phyloP scores from a whole-genome alignment of 2,888 invertebrate species.

The Sinotaia quadrata region DNA sequence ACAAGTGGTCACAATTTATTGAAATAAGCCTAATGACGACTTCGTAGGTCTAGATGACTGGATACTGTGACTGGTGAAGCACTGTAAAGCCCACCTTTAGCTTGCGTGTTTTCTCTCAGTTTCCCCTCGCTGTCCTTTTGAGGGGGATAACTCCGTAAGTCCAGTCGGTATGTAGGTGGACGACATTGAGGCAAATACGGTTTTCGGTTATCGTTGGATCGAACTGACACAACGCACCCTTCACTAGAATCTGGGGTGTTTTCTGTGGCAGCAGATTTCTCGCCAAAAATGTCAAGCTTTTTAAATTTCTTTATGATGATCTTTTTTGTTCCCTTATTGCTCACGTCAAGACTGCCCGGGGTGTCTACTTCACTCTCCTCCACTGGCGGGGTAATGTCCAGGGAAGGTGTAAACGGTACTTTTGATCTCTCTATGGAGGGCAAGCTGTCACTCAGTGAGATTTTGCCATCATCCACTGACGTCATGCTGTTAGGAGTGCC shows the following conservation, averaged over 20 bases:
- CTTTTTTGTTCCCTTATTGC: no score
- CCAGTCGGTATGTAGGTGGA: constrained; percentile 32
- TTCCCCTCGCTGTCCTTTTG: not conserved
- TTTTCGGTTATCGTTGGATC: not conserved
- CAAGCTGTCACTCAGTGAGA: no score
- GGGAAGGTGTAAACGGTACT: no score
- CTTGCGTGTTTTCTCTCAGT: not conserved
- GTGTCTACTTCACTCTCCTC: no score
- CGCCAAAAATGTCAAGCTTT: constrained; percentile 18
- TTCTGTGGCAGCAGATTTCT: not conserved
- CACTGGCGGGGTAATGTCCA: no score
- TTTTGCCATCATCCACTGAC: no score
- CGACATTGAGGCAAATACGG: constrained; percentile 24
- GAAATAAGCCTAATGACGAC: no score
- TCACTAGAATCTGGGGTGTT: not conserved
- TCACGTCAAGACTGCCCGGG: no score
- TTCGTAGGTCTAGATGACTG: no score
- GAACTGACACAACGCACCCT: not conserved
- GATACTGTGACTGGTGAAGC: not conserved
- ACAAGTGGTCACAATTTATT: no score
- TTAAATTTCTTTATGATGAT: constrained; percentile 20
- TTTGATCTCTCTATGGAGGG: no score
- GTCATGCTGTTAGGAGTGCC: no score
- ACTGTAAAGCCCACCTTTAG: not conserved
- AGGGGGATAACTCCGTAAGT: constrained; percentile 32